Evolutionary conservation across 1,140 invertebrate genomes (phyloP).

Genomic region (Microplitis mediator): DNA sequence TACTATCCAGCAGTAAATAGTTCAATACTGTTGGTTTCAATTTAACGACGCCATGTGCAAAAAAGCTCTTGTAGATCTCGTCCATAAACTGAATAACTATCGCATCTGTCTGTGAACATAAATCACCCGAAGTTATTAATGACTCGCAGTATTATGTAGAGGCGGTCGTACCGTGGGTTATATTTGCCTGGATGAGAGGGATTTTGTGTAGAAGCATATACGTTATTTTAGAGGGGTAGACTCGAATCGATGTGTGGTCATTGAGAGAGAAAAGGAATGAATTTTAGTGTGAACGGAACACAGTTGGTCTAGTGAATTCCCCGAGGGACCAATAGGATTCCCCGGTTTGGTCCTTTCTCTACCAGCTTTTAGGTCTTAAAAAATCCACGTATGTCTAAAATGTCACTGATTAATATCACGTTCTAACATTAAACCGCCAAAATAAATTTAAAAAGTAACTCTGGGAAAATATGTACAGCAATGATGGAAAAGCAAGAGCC

Average conservation of each 20-base stretch:
- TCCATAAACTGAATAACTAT: background rate
- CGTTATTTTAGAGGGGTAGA: background rate
- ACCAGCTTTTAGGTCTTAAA: background rate
- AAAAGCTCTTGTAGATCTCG: constrained; percentile 5
- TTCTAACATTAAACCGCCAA: too few relatives aligned
- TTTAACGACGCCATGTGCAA: constrained; percentile 17
- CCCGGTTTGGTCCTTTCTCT: background rate
- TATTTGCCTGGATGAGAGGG: background rate
- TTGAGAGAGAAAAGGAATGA: constrained; percentile 13
- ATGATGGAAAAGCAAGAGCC: too few relatives aligned
- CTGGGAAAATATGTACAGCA: too few relatives aligned
- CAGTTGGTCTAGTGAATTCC: background rate
- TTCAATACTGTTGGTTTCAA: too few relatives aligned
- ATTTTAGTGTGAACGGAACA: constrained; percentile 5
- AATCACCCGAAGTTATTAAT: constrained; percentile 36
- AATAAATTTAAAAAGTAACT: too few relatives aligned
- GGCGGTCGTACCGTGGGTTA: constrained; percentile 8
- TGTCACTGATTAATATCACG: constrained; percentile 6
- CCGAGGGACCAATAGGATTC: background rate
- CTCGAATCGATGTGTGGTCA: constrained; percentile 18
- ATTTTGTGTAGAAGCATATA: constrained; percentile 3
- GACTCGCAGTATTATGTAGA: constrained; percentile 22
- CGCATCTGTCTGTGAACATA: constrained; percentile 38
- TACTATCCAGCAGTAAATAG: background rate
- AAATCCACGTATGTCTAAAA: background rate